These are phyloP conservation scores for Caloenas nicobarica DNA, from an alignment of 2,113 vertebrate genomes.

Conservation along the genomic window DNA sequence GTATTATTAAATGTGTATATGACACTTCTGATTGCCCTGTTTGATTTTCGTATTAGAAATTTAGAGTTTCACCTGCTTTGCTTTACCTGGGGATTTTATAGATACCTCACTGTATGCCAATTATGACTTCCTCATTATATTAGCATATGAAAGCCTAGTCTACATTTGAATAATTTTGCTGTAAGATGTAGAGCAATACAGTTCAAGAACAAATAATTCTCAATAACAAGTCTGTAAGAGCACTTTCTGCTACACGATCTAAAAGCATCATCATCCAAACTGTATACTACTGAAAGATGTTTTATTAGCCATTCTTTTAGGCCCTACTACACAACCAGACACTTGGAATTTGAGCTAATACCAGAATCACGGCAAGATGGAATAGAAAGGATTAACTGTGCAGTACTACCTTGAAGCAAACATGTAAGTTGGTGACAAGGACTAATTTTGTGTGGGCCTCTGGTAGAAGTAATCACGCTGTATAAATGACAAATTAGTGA, in stretches of 20 bases:
- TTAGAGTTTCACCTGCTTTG: neutral
- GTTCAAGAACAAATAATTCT: neutral
- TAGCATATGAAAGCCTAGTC: neutral
- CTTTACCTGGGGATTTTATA: neutral
- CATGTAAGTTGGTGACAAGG: slow-evolving; percentile 4
- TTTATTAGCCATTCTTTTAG: neutral
- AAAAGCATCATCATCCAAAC: neutral
- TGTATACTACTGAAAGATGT: neutral
- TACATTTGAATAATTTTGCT: neutral
- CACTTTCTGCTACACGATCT: neutral
- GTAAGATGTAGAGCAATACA: neutral
- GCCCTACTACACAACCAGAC: neutral
- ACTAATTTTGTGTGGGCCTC: slow-evolving; percentile 8
- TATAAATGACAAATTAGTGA: slow-evolving; percentile 58
- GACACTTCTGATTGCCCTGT: neutral
- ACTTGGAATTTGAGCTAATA: neutral
- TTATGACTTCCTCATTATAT: neutral
- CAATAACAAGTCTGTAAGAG: neutral
- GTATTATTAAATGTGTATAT: neutral
- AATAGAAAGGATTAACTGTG: slow-evolving; percentile 28
- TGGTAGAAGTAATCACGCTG: slow-evolving; percentile 15
- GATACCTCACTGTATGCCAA: neutral
- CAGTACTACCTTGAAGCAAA: slow-evolving; percentile 44
- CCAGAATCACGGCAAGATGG: neutral
- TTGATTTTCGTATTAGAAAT: neutral